phyloP scores from a whole-genome alignment of 2,113 vertebrate species.

The Lontra canadensis region DNA sequence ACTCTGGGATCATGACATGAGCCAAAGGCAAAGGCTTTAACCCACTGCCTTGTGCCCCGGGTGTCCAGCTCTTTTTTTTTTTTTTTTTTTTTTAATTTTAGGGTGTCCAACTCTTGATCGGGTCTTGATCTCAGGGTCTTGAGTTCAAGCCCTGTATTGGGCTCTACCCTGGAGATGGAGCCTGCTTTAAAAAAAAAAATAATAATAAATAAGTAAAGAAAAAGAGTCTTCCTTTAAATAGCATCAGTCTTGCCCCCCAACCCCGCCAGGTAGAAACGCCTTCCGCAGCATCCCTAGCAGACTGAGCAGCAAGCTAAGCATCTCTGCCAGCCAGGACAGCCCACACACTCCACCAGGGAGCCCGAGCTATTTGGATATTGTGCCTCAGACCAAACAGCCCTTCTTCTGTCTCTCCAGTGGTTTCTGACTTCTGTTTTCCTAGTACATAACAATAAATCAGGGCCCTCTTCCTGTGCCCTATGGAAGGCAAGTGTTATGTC shows the following conservation, averaged over 20 bases:
- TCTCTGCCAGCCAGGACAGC: background rate
- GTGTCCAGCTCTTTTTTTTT: no score
- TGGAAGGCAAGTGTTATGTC: background rate
- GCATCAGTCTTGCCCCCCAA: no score
- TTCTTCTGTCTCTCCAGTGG: background rate
- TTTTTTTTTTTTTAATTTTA: no score
- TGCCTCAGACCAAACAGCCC: background rate
- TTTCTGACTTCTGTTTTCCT: background rate
- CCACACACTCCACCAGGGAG: fast-evolving
- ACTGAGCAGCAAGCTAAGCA: background rate
- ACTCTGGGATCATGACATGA: no score
- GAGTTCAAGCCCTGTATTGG: background rate
- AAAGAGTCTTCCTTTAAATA: background rate
- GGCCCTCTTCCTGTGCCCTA: background rate
- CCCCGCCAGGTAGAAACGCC: background rate
- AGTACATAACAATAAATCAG: background rate
- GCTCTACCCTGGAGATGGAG: background rate
- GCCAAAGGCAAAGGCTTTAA: no score
- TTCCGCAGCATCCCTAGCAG: background rate
- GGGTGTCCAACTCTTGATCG: background rate
- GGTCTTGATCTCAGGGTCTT: background rate
- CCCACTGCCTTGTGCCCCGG: no score
- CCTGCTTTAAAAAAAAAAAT: background rate
- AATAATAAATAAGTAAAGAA: background rate
- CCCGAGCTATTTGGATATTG: background rate